Evolutionary conservation across 2,888 invertebrate genomes (phyloP), one percentile per base, ranked within the genome.

Genomic region (Ferrisia virgata): DNA sequence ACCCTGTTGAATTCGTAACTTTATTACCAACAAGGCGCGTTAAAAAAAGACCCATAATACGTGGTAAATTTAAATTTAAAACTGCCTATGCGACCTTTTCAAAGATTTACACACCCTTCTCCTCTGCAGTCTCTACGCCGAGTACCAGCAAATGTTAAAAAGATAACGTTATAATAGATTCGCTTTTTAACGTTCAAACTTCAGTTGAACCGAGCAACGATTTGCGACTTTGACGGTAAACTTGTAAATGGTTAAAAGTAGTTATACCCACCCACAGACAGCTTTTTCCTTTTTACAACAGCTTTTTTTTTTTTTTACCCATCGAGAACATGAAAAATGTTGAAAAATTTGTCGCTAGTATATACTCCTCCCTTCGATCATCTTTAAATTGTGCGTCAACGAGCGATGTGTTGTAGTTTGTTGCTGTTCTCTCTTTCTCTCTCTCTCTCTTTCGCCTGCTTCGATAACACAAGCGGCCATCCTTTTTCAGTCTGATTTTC

Each of bases 111-210:
- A n/a, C n/a, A n/a, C n/a, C n/a, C n/a, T n/a, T n/a, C 18, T 53
- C 11, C 11, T 53, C 22, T 3, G 22, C 3, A 22, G 22, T 43
- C 22, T 6, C 58, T 9, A 64, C 18, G 53, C 39, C 39, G n/a
- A n/a, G 36, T 36, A 36, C 53, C 2, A 53, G 58, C 25, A 64
- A 64, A 64, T 64, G 58, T 64, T 64, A 28, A 28, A 64, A 64
- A 64, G 58, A 64, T 64, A 64, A 64, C 58, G 28, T 64, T 64
- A 64, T 13, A 64, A 64, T 64, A 64, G 58, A 64, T 64, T 64
- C 58, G 58, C 58, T 25, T 8, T 8, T 64, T 64, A 64, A 64
- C 58, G 58, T 64, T 64, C 58, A 64, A 64, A 64, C 58, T 64
- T 64, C 22, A 28, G 2, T n/a, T 18, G 18, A 36, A 8, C 36